Percentiles rank a stretch among this genome's conserved stretches.
Conservation (phyloP, 2,797 vertebrate species). For the Sebastes elongatus region DNA sequence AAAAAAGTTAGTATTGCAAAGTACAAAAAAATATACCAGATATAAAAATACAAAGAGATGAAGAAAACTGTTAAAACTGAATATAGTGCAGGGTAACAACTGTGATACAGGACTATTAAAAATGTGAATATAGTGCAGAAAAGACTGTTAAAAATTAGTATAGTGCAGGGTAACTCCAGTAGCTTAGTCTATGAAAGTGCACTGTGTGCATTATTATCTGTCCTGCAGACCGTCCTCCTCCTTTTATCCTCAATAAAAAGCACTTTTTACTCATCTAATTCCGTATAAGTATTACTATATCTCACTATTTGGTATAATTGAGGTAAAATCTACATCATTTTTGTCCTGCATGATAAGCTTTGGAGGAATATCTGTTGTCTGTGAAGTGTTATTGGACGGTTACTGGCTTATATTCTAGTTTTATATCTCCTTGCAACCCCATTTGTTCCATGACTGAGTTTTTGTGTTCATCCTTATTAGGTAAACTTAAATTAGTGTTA, state of each 20-base stretch:
- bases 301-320: background rate
- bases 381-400: background rate
- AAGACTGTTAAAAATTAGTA: too few species aligned
- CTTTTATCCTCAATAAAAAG: background rate
- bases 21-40: too few species aligned
- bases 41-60: too few species aligned
- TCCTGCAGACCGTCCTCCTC: too few species aligned
- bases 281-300: background rate
- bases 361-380: background rate
- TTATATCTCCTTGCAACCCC: background rate
- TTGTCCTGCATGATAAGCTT: background rate
- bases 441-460: background rate
- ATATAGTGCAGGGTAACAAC: too few species aligned
- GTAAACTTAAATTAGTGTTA: background rate
- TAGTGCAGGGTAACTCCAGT: too few species aligned
- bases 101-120: too few species aligned
- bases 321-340: background rate
- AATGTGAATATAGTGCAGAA: too few species aligned
- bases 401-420: background rate
- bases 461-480: background rate
- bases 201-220: too few species aligned
- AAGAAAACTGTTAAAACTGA: too few species aligned
- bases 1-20: too few species aligned
- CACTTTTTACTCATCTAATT: background rate
- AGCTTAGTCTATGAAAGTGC: too few species aligned